A percentile compares a stretch with the other conserved stretches of the same genome.
phyloP scores from a whole-genome alignment of 2,888 invertebrate genomes.

The Mongoloraphidia duomilia region DNA sequence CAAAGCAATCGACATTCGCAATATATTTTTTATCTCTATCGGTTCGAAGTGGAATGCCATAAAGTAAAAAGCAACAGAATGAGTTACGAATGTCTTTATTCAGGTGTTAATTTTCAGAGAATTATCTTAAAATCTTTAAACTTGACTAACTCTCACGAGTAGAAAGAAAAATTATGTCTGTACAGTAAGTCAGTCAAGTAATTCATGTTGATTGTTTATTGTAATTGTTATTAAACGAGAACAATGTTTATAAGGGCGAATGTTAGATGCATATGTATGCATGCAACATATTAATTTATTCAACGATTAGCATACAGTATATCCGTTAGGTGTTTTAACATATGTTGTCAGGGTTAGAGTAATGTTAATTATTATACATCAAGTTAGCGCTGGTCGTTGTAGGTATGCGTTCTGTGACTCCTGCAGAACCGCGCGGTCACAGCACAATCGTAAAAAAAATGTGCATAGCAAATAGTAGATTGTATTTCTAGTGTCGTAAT shows the following conservation, averaged over 20 bases:
- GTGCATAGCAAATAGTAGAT: too few relatives aligned
- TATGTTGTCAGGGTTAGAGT: conserved; percentile 22
- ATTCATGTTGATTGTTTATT: conserved; percentile 24
- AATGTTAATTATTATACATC: background rate
- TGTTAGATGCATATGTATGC: conserved; percentile 33
- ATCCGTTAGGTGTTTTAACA: conserved; percentile 34
- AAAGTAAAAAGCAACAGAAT: conserved; percentile 1
- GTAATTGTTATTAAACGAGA: background rate
- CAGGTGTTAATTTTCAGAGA: conserved; percentile 32
- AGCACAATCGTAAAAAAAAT: too few relatives aligned
- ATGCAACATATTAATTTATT: conserved; percentile 35
- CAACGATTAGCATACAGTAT: conserved; percentile 33
- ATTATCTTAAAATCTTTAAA: conserved; percentile 35
- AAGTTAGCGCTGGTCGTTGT: background rate
- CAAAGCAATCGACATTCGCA: background rate
- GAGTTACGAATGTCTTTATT: conserved; percentile 21
- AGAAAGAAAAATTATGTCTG: conserved; percentile 34
- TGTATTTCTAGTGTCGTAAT: too few relatives aligned
- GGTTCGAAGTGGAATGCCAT: background rate
- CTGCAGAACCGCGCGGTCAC: too few relatives aligned
- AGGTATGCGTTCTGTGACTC: background rate
- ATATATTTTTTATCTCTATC: background rate
- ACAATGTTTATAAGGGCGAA: conserved; percentile 16
- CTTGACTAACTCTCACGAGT: conserved; percentile 33
- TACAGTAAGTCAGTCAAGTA: conserved; percentile 22